Percentiles rank a stretch among this genome's conserved stretches.
These are phyloP conservation scores for Musca vetustissima DNA, from an alignment of 1,140 invertebrate species.

Conservation along the genomic window DNA sequence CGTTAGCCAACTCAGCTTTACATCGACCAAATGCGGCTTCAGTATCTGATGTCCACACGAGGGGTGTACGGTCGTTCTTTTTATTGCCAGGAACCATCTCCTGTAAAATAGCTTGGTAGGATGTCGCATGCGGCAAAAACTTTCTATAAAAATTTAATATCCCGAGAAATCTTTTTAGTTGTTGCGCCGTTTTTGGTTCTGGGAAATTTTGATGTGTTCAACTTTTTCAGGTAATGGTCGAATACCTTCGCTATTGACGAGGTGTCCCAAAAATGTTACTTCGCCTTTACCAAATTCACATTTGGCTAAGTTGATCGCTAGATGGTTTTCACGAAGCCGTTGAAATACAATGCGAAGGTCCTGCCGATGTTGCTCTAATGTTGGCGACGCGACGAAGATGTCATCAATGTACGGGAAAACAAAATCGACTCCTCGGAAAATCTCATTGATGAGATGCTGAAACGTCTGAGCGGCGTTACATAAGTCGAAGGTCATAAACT, in stretches of 20 bases:
- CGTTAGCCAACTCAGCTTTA: too few relatives aligned
- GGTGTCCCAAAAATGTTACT: conserved; percentile 26
- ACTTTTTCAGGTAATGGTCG: conserved; percentile 10
- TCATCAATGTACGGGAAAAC: conserved; percentile 56
- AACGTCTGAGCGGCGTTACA: conserved; percentile 54
- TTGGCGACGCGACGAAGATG: conserved; percentile 56
- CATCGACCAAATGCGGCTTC: too few relatives aligned
- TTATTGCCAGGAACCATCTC: too few relatives aligned
- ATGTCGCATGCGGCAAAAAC: background rate
- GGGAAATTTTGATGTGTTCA: background rate
- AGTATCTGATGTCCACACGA: too few relatives aligned
- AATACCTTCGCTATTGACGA: background rate
- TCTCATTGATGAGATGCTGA: conserved; percentile 57
- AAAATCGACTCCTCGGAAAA: conserved; percentile 49
- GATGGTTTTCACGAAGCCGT: conserved; percentile 37
- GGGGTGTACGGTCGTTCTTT: too few relatives aligned
- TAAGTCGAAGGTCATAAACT: conserved; percentile 51
- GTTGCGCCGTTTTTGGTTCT: background rate
- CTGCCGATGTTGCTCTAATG: conserved; percentile 38
- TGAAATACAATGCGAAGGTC: conserved; percentile 37
- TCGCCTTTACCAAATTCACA: conserved; percentile 33
- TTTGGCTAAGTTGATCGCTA: conserved; percentile 41
- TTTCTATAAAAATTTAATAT: conserved; percentile 20
- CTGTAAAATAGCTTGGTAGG: background rate
- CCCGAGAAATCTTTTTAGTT: background rate